Evolutionary conservation across 2,797 vertebrate species (phyloP).

Genomic region (Acrossocheilus wenchowensis): DNA sequence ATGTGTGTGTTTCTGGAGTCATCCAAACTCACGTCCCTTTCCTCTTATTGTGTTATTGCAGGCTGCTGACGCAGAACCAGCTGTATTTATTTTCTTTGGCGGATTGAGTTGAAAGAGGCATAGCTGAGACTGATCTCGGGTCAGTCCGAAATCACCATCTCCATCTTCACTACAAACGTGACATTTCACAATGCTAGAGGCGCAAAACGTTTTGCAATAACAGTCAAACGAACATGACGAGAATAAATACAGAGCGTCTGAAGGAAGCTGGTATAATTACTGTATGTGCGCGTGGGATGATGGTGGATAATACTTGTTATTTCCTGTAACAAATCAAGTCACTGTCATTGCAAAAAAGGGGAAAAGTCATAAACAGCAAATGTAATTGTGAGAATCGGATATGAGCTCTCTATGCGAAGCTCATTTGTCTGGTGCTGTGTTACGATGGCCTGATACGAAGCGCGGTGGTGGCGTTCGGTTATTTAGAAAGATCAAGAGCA

Average conservation of each 20-base stretch:
- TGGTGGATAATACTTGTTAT: slow-evolving; percentile 35
- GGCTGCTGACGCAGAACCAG: slow-evolving; percentile 34
- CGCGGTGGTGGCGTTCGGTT: background rate
- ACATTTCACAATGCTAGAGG: background rate
- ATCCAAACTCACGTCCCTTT: slow-evolving; percentile 44
- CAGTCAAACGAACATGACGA: background rate
- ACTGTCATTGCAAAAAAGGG: slow-evolving; percentile 3
- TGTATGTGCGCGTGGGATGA: background rate
- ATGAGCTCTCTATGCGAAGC: slow-evolving; percentile 16
- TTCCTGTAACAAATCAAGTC: slow-evolving; percentile 50
- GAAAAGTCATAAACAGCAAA: slow-evolving; percentile 28
- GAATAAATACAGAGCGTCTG: slow-evolving; percentile 7
- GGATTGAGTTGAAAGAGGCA: slow-evolving; percentile 8
- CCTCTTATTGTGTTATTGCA: slow-evolving; percentile 62
- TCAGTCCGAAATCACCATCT: background rate
- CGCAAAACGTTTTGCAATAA: background rate
- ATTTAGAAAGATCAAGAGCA: slow-evolving; percentile 49
- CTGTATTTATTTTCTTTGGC: slow-evolving; percentile 43
- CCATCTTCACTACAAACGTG: background rate
- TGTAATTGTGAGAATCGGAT: slow-evolving; percentile 37
- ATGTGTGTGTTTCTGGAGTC: background rate
- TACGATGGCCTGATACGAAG: slow-evolving; percentile 2
- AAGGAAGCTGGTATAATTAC: background rate
- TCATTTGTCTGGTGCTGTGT: slow-evolving; percentile 39
- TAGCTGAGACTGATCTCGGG: slow-evolving; percentile 20